Evolutionary conservation across 2,797 vertebrate genomes (phyloP).

Genomic region (Pogonophryne albipinna): DNA sequence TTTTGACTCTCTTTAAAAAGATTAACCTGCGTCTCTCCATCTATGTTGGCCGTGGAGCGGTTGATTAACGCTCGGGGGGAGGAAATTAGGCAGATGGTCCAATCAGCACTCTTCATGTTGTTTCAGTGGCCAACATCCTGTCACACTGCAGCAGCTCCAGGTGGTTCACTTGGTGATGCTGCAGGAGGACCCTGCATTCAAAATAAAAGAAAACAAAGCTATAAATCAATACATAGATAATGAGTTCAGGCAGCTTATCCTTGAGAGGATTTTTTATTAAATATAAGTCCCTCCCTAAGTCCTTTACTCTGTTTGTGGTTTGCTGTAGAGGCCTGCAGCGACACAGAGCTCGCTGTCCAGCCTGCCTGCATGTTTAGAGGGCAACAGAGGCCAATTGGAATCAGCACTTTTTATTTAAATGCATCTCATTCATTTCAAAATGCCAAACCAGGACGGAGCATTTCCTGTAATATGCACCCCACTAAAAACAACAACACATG

Average conservation of each 20-base stretch:
- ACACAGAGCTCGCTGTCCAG: constrained; percentile 51
- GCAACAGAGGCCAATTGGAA: constrained; percentile 45
- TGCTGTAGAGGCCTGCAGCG: constrained; percentile 49
- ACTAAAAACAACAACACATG: constrained; percentile 3
- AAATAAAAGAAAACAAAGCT: background rate
- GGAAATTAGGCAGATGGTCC: constrained; percentile 9
- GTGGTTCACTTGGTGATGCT: constrained; percentile 16
- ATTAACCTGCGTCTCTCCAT: constrained; percentile 56
- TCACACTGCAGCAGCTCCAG: constrained; percentile 3
- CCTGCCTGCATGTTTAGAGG: constrained; percentile 60
- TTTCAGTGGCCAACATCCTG: constrained; percentile 22
- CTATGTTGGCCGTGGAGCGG: constrained; percentile 34
- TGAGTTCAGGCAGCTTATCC: constrained; percentile 62
- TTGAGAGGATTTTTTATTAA: constrained; percentile 71
- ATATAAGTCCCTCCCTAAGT: constrained; percentile 71
- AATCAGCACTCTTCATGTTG: constrained; percentile 33
- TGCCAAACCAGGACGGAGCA: constrained; percentile 52
- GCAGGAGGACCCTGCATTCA: constrained; percentile 20
- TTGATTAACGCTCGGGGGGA: constrained; percentile 11
- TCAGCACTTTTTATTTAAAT: constrained; percentile 56
- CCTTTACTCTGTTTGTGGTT: constrained; percentile 63
- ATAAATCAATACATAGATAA: constrained; percentile 53
- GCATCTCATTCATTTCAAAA: constrained; percentile 54
- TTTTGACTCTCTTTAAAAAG: constrained; percentile 75
- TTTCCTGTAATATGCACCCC: constrained; percentile 56